phyloP scores from a whole-genome alignment of 2,113 vertebrate species.

The Rhinichthys klamathensis region DNA sequence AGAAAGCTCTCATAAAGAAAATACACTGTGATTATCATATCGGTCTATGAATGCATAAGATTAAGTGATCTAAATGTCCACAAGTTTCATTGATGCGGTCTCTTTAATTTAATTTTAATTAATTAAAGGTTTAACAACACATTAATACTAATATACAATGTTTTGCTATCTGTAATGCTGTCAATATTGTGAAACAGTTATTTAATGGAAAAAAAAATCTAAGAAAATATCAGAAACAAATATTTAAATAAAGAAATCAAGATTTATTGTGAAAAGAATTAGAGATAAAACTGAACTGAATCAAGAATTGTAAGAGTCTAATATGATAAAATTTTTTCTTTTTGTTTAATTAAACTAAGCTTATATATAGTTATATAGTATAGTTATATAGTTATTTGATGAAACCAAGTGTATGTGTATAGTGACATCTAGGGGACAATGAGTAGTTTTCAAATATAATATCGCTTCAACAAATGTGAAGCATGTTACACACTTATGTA shows the following conservation, averaged over 20 bases:
- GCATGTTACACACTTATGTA: neutral
- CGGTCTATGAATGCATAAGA: neutral
- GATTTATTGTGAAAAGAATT: neutral
- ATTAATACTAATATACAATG: neutral
- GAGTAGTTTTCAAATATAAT: neutral
- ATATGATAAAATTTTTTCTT: neutral
- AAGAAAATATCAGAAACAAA: too few species aligned
- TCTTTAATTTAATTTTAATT: too few species aligned
- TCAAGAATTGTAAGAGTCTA: neutral
- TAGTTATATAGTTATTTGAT: neutral
- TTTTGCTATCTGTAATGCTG: neutral
- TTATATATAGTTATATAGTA: too few species aligned
- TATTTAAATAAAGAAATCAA: neutral
- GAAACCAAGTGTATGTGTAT: neutral
- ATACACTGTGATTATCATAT: neutral
- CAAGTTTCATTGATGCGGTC: neutral
- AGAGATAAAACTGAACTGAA: neutral
- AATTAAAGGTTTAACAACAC: neutral
- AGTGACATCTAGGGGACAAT: slow-evolving; percentile 17
- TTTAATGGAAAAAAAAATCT: too few species aligned
- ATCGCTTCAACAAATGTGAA: neutral
- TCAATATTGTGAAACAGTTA: neutral
- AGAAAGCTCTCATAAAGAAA: neutral
- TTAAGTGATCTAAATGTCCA: neutral
- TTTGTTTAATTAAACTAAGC: neutral